phyloP scores from a whole-genome alignment of 2,888 invertebrate genomes.

The Habroteleia sp. region DNA sequence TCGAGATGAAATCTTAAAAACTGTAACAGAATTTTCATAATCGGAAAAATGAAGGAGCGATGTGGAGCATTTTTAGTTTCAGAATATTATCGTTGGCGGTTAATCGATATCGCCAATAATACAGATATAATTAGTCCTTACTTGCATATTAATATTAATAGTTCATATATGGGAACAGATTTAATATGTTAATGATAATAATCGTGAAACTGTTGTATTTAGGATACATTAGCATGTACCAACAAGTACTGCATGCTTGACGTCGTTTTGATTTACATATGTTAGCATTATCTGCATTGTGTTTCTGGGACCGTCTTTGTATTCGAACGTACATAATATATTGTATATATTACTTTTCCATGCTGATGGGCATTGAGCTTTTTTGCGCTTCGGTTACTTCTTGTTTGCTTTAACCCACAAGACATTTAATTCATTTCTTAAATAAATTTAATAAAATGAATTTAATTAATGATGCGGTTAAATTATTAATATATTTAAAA shows the following conservation, averaged over 20 bases:
- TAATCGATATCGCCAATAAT: conserved; percentile 14
- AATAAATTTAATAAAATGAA: too few species aligned
- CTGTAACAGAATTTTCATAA: conserved; percentile 35
- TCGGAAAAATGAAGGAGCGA: conserved; percentile 6
- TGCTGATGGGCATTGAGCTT: conserved; percentile 15
- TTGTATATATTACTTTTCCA: conserved; percentile 27
- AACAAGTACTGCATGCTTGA: conserved; percentile 51
- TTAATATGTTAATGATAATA: conserved; percentile 55
- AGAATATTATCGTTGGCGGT: background rate
- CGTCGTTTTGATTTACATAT: conserved; percentile 53
- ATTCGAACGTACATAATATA: conserved; percentile 21
- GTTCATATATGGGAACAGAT: conserved; percentile 36
- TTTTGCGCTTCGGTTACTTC: conserved; percentile 15
- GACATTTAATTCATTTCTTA: too few species aligned
- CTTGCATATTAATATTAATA: conserved; percentile 21
- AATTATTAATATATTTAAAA: background rate
- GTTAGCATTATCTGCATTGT: conserved; percentile 58
- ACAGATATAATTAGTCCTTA: conserved; percentile 26
- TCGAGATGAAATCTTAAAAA: conserved; percentile 19
- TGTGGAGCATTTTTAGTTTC: background rate
- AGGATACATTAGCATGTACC: conserved; percentile 51
- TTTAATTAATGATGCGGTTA: too few species aligned
- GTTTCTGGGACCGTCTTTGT: conserved; percentile 46
- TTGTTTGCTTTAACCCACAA: conserved; percentile 4
- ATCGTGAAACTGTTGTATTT: conserved; percentile 51